These are phyloP conservation scores for Acanthurus leucopareius DNA, from an alignment of 2,797 vertebrate species.

Conservation along the genomic window DNA sequence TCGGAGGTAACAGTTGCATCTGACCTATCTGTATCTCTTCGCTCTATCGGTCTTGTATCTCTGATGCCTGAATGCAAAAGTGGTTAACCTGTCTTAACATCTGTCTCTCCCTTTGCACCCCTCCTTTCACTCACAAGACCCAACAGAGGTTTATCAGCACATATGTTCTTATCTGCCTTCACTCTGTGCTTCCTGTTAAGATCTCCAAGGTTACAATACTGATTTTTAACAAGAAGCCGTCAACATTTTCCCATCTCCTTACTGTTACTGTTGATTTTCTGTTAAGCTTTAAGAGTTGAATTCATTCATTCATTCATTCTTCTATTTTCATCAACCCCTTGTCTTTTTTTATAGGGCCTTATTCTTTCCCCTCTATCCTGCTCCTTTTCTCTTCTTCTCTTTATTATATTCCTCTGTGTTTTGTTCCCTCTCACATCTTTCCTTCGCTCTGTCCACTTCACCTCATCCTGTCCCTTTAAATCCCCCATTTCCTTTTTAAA, in stretches of 20 bases:
- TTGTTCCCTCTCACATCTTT: constrained; percentile 39
- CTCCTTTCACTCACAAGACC: constrained; percentile 58
- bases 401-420: constrained; percentile 22
- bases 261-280: background rate
- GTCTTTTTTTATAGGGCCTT: background rate
- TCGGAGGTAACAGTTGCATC: constrained; percentile 45
- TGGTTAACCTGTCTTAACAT: constrained; percentile 68
- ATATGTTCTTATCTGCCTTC: constrained; percentile 67
- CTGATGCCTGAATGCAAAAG: constrained; percentile 68
- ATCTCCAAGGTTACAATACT: constrained; percentile 36
- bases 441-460: constrained; percentile 45
- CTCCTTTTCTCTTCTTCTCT: background rate
- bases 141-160: constrained; percentile 64
- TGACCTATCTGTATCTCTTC: constrained; percentile 57
- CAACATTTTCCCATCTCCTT: constrained; percentile 42
- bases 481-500: constrained; percentile 52
- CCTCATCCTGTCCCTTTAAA: constrained; percentile 44
- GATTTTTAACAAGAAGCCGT: constrained; percentile 47
- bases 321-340: constrained; percentile 18
- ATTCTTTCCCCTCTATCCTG: background rate
- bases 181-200: constrained; percentile 43
- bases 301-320: constrained; percentile 17
- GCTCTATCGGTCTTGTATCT: constrained; percentile 69
- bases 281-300: constrained; percentile 27
- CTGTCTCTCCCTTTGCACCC: constrained; percentile 52